Evolutionary conservation across 2,113 vertebrate species (phyloP), one percentile per base, ranked within the genome.

Genomic region (Myiopsitta monachus): DNA sequence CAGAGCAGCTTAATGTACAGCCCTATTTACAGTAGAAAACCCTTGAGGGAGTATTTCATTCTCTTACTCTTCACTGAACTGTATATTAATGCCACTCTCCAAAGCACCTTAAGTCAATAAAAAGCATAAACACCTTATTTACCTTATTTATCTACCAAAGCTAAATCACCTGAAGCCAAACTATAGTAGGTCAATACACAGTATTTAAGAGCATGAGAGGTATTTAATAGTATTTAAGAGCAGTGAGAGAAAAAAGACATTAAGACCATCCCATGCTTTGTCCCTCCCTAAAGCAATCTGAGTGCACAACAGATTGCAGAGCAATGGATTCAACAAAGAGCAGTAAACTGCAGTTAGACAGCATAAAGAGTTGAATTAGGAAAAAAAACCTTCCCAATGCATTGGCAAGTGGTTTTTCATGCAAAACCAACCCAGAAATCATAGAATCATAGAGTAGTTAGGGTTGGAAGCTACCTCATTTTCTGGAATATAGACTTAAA

Each of bases 31-130:
- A 88, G 83, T 83, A 78, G 68, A 79, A 85, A 88, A 73, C 22
- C 92, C 94, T 95, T 63, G 43, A 95, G 95, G 94, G 95, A 94
- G n/a, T 26, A 93, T 96, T 96, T 94, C 54, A n/a, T 70, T 86
- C 86, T 89, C 84, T 70, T 94, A 75, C 82, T 95, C 94, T 95
- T 95, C 96, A 92, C 70, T 94, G 94, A 97, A 64, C 83, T 95
- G 94, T 81, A 94, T 64, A 96, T 96, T 93, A 97, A 95, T 62
- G 85, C 78, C 46, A 61, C 52, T 96, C 57, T 83, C 92, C 72
- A 78, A 83, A 93, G 92, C 75, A 94, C 75, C 83, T 51, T 86
- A 79, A 95, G 81, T 79, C 89, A 95, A 93, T 51, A 84, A 80
- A 93, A 92, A 81, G 33, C 75, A 93, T 72, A 84, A 96, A 93